Base-by-base conservation (phyloP, 2,888 invertebrate species). In the Cheilosia impressa region DNA sequence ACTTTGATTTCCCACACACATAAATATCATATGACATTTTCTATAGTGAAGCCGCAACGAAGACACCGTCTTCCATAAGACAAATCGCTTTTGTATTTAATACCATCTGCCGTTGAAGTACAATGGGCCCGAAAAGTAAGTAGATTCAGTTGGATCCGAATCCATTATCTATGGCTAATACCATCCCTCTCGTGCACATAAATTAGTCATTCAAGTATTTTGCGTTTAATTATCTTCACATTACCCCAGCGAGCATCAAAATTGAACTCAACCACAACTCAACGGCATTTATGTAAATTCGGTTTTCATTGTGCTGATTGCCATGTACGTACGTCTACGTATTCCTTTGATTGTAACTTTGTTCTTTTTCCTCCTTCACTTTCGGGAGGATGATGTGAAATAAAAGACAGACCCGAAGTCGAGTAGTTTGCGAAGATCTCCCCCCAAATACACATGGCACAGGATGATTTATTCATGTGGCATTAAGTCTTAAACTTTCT, bases 391-490 rank as follows among this genome's bases (percentile, higher is more conserved):
- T n/a, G 65, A 52, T 52, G 10, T 53, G 34, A 53, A 72, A 60
- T 77, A 68, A 38, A 78, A 72, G 9, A 27, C 58, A 22, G 5
- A 47, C 9, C 17, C 47, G n/a, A 38, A 68, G 63, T 52, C 15
- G 72, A 77, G 53, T 73, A 68, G 52, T 71, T 79, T 65, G 41
- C 41, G 79, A 79, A 60, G 79, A 84, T 79, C 66, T 66, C 65
- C 66, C 84, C 84, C 79, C 69, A 76, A 75, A 66, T 75, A 71
- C 79, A 31, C 60, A 38, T 47, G 63, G 62, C 69, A 43, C 34
- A 10, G 55, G 45, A 78, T 84, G 84, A 79, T 80, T 84, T 84
- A 84, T 84, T 84, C 75, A 84, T 76, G 65, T 60, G 75, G 57
- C 79, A 69, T 65, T 84, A 58, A n/a, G 53, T 43, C 83, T 53